Percentiles rank a stretch among this genome's conserved stretches.
Conservation (phyloP, 2,113 vertebrate species). For the Tetrax tetrax region DNA sequence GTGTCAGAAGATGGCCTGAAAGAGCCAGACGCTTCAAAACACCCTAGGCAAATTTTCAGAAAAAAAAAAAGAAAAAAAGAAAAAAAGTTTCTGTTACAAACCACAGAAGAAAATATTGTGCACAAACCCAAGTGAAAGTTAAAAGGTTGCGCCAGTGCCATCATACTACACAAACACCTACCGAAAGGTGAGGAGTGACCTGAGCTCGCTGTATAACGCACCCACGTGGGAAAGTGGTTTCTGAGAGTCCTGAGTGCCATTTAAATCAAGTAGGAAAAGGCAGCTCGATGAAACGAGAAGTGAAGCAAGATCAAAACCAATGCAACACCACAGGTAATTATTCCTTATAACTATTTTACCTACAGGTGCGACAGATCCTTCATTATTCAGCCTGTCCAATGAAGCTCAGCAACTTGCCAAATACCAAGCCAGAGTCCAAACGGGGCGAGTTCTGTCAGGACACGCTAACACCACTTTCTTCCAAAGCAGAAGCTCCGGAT, state of each 20-base stretch:
- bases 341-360: not conserved
- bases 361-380: not conserved
- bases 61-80: not conserved
- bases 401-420: not conserved
- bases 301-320: conserved; percentile 11
- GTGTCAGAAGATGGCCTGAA: not conserved
- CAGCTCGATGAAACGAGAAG: not conserved
- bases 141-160: not conserved
- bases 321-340: not conserved
- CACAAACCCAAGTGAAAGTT: not conserved
- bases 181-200: not conserved
- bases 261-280: not conserved
- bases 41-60: not conserved
- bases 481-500: not conserved
- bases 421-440: not conserved
- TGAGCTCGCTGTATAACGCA: not conserved
- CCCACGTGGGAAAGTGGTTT: not conserved
- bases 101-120: not conserved
- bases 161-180: not conserved
- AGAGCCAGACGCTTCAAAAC: not conserved
- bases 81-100: not conserved
- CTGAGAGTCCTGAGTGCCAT: not conserved
- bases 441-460: not conserved
- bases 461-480: not conserved
- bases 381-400: not conserved